Conservation (phyloP, 2,888 invertebrate species). For the Barypeithes pellucidus region DNA sequence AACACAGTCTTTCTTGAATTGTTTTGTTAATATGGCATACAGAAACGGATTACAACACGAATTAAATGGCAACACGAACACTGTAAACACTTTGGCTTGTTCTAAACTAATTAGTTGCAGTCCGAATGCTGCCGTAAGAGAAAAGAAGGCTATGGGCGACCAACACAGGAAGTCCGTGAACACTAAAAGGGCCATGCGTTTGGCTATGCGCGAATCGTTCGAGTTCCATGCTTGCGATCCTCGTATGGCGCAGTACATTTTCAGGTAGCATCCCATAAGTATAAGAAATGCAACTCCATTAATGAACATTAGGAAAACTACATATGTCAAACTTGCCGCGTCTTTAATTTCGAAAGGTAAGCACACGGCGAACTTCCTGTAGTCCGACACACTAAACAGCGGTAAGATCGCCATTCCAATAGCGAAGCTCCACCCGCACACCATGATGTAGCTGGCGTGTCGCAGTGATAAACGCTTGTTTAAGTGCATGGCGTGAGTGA, state of each 20-base stretch:
- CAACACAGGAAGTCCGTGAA: conserved; percentile 98
- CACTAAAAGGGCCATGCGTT: conserved; percentile 96
- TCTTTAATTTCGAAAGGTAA: conserved; percentile 92
- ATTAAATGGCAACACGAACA: conserved; percentile 96
- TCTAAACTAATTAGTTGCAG: conserved; percentile 92
- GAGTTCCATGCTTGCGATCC: conserved; percentile 98
- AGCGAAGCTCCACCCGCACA: conserved; percentile 93
- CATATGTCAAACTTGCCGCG: conserved; percentile 87
- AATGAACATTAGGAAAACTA: conserved; percentile 90
- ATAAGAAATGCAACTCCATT: conserved; percentile 96
- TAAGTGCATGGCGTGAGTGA: conserved; percentile 97
- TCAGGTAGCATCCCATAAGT: conserved; percentile 95
- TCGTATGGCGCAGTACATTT: conserved; percentile 98
- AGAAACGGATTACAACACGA: conserved; percentile 98
- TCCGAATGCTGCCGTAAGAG: conserved; percentile 94
- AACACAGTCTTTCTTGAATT: conserved; percentile 97
- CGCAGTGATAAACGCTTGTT: conserved; percentile 93
- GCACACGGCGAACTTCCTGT: conserved; percentile 96
- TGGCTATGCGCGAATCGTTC: conserved; percentile 96
- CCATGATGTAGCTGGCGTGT: conserved; percentile 94
- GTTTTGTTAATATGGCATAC: conserved; percentile 97
- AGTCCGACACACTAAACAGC: conserved; percentile 93
- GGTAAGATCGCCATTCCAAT: conserved; percentile 91
- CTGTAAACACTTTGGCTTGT: conserved; percentile 95
- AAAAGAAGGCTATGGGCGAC: conserved; percentile 98